Evolutionary conservation across 2,113 vertebrate genomes (phyloP), one percentile per base, ranked within the genome.

Genomic region (Oreochromis tanganicae): DNA sequence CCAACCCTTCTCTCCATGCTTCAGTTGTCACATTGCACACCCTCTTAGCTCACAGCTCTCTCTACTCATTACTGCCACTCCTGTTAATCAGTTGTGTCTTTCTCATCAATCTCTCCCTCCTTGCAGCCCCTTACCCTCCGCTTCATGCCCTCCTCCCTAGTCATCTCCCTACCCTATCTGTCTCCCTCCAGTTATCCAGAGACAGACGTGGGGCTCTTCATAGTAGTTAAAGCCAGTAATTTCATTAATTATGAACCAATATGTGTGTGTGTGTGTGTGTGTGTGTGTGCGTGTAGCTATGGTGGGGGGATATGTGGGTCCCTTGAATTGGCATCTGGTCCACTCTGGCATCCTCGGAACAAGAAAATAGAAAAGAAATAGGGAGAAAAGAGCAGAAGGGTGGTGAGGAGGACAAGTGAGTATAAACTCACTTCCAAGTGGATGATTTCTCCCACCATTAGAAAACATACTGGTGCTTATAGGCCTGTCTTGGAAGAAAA

Each of bases 211-310:
- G 34, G 84, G 29, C 87, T 96, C 96, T 97, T 97, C 97, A 98
- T 96, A 97, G 97, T 97, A 98, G 96, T 97, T 98, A 98, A 97
- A 97, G 97, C 96, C 96, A 96, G 97, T 98, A 98, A 98, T 98
- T 97, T 97, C 97, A 97, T 98, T 98, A 98, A 98, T 98, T 98
- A 98, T 97, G 97, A 97, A 97, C 97, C 97, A 97, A 97, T 98
- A 96, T 98, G 97, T 97, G 87, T 85, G 79, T 48, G 19, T 97
- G 86, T 85, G 81, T 52, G n/a, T 78, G 85, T 89, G 86, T 83
- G 84, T 98, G 97, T 97, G 87, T 84, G 81, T 84, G 81, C 56
- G 84, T 81, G 52, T 27, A 83, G 88, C 73, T 63, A 36, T 38
- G 29, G 43, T 81, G 36, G 46, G 81, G 87, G 80, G 84, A 52